phyloP scores from a whole-genome alignment of 2,113 vertebrate genomes.

The Mungos mungo region DNA sequence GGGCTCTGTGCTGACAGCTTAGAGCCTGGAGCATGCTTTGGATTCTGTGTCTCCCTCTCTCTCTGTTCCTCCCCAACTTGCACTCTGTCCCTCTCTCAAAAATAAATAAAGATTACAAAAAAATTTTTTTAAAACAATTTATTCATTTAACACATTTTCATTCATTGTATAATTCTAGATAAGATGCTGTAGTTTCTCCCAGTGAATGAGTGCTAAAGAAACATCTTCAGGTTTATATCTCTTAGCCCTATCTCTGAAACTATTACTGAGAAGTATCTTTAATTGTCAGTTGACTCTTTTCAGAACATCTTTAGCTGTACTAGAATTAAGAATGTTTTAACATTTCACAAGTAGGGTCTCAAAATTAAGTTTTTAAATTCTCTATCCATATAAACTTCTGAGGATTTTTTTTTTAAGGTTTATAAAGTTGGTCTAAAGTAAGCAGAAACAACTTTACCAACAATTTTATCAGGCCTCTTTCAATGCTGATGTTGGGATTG shows the following conservation, averaged over 20 bases:
- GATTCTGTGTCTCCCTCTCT: too few species aligned
- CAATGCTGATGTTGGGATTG: not conserved
- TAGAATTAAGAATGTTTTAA: not conserved
- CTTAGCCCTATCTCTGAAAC: not conserved
- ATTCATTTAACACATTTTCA: not conserved
- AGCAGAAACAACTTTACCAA: not conserved
- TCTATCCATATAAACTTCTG: not conserved
- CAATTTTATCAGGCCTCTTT: not conserved
- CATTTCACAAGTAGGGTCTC: not conserved
- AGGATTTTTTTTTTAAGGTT: not conserved
- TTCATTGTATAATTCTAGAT: not conserved
- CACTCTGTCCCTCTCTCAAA: too few species aligned
- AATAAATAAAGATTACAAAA: too few species aligned
- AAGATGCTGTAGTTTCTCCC: not conserved
- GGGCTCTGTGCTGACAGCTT: too few species aligned
- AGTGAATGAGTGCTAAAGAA: not conserved
- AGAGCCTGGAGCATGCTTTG: too few species aligned
- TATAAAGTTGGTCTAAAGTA: not conserved
- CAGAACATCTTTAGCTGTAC: not conserved
- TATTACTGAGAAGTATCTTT: not conserved
- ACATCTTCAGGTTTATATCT: not conserved
- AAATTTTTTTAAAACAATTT: not conserved
- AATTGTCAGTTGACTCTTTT: not conserved
- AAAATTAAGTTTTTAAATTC: constrained; percentile 21
- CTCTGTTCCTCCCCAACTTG: too few species aligned